Conservation (phyloP, 2,797 vertebrate species). For the Choloepus didactylus region DNA sequence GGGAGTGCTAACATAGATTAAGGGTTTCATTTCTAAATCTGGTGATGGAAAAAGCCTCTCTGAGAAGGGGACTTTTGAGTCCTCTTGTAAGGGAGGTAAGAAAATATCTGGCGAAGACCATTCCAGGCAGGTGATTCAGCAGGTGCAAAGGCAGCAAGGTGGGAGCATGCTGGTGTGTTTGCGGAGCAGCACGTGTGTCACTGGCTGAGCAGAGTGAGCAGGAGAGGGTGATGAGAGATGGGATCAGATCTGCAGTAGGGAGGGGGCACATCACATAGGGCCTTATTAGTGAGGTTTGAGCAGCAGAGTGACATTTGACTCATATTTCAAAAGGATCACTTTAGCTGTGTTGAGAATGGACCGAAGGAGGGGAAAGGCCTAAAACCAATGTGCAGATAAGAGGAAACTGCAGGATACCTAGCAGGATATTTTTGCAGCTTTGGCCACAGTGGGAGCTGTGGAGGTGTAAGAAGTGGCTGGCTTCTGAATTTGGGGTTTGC, state of each 20-base stretch:
- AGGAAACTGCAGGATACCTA: neutral
- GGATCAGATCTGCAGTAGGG: neutral
- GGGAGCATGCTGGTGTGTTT: accelerated
- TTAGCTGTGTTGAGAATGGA: neutral
- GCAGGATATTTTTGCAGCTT: neutral
- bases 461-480: neutral
- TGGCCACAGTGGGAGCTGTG: neutral
- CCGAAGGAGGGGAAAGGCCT: neutral
- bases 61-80: neutral
- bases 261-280: accelerated
- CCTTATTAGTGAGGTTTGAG: neutral
- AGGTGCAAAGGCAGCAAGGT: neutral
- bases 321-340: neutral
- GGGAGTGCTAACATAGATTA: neutral
- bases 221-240: neutral
- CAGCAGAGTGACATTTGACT: neutral
- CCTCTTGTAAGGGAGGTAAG: neutral
- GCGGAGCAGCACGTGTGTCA: neutral
- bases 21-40: neutral
- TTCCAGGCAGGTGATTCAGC: neutral
- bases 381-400: neutral
- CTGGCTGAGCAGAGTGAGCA: neutral
- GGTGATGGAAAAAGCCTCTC: neutral
- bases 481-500: neutral
- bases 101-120: neutral